Evolutionary conservation across 2,888 invertebrate species (phyloP), one percentile per base, ranked within the genome.

Genomic region (Diplolepis rosae): DNA sequence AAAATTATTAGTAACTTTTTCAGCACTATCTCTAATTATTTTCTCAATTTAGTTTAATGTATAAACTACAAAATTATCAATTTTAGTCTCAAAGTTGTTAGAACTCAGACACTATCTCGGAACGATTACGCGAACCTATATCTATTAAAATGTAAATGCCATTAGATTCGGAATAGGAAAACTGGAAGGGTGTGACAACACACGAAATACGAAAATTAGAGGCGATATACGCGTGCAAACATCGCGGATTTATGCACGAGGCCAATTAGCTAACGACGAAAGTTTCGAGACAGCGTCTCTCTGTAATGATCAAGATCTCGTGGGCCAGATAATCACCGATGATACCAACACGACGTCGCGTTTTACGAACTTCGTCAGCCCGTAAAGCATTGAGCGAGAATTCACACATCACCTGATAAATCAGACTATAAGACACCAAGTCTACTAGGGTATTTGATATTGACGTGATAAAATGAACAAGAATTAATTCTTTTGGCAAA

Each of bases 181-280:
- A 39, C 39, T 7, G 68, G 7, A 42, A 61, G 72, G 65, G 69
- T 42, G 66, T 65, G 73, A 71, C 66, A 70, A 74, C 70, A 71
- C 69, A 74, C 74, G 74, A 80, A 82, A 72, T 79, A 77, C 76
- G 74, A 76, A 76, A 77, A 79, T 77, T 80, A 80, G 76, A 74
- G 77, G 77, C 77, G 74, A 69, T 75, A 73, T 77, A 79, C 77
- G 72, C 77, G 74, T 72, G 80, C 80, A 80, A 82, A 81, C 81
- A 77, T 77, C 79, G 78, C 78, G 80, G 82, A 83, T 79, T 80
- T 77, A 77, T 77, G 79, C 72, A 68, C 79, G 78, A 74, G 73
- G 78, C 79, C 84, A 84, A 84, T 84, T 84, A 84, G 84, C 83
- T 83, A 82, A 83, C 84, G 84, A 84, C 82, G 82, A 84, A 84